These are phyloP conservation scores for Danio jaintianensis DNA, from an alignment of 2,797 vertebrate species.

Conservation along the genomic window DNA sequence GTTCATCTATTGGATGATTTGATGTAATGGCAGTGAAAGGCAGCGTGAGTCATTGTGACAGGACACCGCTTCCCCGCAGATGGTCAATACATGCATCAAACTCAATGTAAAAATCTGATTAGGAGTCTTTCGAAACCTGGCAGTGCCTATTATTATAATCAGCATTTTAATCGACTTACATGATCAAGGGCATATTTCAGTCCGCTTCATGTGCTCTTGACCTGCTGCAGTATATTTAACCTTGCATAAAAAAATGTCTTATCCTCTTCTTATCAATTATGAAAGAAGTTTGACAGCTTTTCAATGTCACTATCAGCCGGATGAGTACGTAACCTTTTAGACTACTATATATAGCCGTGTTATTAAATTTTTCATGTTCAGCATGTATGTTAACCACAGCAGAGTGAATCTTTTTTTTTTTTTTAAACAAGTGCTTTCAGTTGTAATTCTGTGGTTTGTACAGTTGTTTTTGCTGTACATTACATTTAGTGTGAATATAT, in stretches of 20 bases:
- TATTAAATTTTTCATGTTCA: constrained; percentile 23
- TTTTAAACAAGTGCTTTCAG: not conserved
- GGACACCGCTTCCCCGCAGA: constrained; percentile 46
- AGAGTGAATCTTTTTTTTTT: too few relatives aligned
- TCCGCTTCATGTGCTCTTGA: not conserved
- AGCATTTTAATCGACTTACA: not conserved
- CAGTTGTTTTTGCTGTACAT: not conserved
- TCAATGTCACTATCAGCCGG: constrained; percentile 2
- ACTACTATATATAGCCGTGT: constrained; percentile 4
- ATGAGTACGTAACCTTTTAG: not conserved
- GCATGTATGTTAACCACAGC: not conserved
- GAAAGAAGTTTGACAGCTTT: constrained; percentile 11
- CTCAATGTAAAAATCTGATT: not conserved
- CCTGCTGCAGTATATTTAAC: not conserved
- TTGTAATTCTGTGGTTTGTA: not conserved
- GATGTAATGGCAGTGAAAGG: constrained; percentile 58
- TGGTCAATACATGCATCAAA: constrained; percentile 45
- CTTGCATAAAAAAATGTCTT: not conserved
- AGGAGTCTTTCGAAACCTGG: not conserved
- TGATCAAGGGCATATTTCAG: not conserved
- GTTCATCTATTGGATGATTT: constrained; percentile 62
- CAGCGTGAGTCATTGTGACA: constrained; percentile 45
- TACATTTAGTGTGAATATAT: not conserved
- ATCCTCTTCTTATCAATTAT: constrained; percentile 25
- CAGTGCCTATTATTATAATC: not conserved